These are phyloP conservation scores for Globodera rostochiensis DNA, from an alignment of 1,140 invertebrate species.

Conservation along the genomic window DNA sequence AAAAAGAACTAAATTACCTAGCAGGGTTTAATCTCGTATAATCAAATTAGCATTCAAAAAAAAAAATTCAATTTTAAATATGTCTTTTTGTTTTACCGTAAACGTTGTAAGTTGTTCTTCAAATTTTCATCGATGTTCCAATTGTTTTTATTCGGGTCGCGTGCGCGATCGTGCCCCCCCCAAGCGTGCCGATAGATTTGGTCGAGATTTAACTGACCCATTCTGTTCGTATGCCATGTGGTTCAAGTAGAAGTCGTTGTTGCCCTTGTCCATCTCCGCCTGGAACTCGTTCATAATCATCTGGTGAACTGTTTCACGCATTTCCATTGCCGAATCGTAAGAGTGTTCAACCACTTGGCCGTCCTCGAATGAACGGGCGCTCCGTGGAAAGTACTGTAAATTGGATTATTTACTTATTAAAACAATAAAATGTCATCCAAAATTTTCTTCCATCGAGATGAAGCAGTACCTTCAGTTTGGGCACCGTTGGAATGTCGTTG, in stretches of 20 bases:
- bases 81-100: too few species aligned
- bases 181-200: too few species aligned
- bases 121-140: too few species aligned
- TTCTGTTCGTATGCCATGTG: conserved; percentile 19
- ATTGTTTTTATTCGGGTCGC: too few species aligned
- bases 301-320: conserved; percentile 10
- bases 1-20: not conserved
- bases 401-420: conserved; percentile 29
- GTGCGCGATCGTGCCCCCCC: too few species aligned
- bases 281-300: conserved; percentile 26
- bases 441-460: not conserved
- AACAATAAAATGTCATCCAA: not conserved
- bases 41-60: too few species aligned
- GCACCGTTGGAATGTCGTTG: conserved; percentile 44
- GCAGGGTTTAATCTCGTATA: too few species aligned
- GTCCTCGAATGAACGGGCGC: conserved; percentile 37
- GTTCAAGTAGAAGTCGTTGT: conserved; percentile 14
- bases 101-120: too few species aligned
- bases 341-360: conserved; percentile 34
- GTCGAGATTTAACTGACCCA: not conserved
- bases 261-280: conserved; percentile 11
- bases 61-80: too few species aligned
- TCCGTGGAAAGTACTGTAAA: conserved; percentile 55
- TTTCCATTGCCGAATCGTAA: conserved; percentile 24
- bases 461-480: conserved; percentile 22